A percentile compares a stretch with the other conserved stretches of the same genome.
These are phyloP conservation scores for Epistrophella euchroma DNA, from an alignment of 2,888 invertebrate genomes.

Conservation along the genomic window DNA sequence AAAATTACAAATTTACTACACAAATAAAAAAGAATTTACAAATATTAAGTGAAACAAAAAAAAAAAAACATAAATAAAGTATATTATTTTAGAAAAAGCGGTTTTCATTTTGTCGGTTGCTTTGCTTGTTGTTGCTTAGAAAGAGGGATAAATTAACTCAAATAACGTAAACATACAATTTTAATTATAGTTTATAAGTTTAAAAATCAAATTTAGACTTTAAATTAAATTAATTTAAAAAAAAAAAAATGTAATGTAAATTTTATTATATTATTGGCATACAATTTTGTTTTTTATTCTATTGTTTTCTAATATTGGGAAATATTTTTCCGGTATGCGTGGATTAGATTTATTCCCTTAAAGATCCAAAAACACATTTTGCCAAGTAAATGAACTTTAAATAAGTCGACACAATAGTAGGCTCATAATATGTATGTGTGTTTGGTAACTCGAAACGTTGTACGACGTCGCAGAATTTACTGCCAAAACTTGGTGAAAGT, in stretches of 20 bases:
- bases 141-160: conserved; percentile 46
- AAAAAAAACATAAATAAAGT: conserved; percentile 39
- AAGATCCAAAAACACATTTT: too few relatives aligned
- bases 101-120: conserved; percentile 74
- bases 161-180: conserved; percentile 56
- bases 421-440: too few relatives aligned
- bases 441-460: too few relatives aligned
- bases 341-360: too few relatives aligned
- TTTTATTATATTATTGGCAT: conserved; percentile 45
- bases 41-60: conserved; percentile 61
- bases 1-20: conserved; percentile 76
- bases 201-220: conserved; percentile 54
- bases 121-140: conserved; percentile 75
- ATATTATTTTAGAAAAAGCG: conserved; percentile 64
- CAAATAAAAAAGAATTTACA: conserved; percentile 69
- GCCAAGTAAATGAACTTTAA: too few relatives aligned
- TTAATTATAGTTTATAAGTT: conserved; percentile 68
- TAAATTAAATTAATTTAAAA: conserved; percentile 11
- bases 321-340: not conserved
- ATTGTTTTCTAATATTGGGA: conserved; percentile 19
- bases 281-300: conserved; percentile 22
- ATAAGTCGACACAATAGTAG: too few relatives aligned
- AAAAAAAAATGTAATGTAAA: conserved; percentile 30
- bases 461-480: too few relatives aligned
- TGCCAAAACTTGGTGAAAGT: too few relatives aligned